phyloP scores from a whole-genome alignment of 2,113 vertebrate genomes.

The Xenotilapia longispinis region DNA sequence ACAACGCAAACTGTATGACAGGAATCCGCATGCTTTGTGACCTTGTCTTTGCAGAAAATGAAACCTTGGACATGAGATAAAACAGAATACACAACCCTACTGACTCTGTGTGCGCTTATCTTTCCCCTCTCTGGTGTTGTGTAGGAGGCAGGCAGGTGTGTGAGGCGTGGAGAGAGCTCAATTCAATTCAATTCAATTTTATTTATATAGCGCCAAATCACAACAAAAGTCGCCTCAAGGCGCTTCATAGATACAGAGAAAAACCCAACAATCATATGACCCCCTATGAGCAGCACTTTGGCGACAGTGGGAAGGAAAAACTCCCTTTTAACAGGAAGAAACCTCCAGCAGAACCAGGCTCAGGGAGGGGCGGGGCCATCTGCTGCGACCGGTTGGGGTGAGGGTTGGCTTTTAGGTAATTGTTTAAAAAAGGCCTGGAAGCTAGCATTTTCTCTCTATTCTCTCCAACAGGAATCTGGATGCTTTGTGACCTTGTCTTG shows the following conservation, averaged over 20 bases:
- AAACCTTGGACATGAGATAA: no score
- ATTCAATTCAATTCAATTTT: no score
- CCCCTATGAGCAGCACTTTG: no score
- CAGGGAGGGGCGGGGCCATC: no score
- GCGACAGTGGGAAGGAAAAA: no score
- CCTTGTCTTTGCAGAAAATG: background rate
- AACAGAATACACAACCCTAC: background rate
- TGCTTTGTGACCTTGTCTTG: background rate
- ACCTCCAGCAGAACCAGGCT: no score
- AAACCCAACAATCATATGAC: no score
- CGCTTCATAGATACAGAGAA: no score
- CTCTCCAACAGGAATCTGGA: background rate
- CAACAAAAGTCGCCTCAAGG: no score
- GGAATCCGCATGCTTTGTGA: background rate
- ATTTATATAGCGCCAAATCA: no score
- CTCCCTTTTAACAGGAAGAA: no score
- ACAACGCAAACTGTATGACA: background rate
- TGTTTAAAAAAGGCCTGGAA: background rate
- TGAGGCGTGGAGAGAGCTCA: fast-evolving
- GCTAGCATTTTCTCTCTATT: background rate
- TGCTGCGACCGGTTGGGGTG: no score
- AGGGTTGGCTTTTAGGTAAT: background rate
- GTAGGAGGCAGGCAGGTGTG: background rate
- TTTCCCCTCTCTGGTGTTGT: background rate
- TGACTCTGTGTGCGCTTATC: background rate